A percentile compares a stretch with the other conserved stretches of the same genome.
Evolutionary conservation across 2,797 vertebrate genomes (phyloP).

Genomic region (Ptychobarbus kaznakovi): DNA sequence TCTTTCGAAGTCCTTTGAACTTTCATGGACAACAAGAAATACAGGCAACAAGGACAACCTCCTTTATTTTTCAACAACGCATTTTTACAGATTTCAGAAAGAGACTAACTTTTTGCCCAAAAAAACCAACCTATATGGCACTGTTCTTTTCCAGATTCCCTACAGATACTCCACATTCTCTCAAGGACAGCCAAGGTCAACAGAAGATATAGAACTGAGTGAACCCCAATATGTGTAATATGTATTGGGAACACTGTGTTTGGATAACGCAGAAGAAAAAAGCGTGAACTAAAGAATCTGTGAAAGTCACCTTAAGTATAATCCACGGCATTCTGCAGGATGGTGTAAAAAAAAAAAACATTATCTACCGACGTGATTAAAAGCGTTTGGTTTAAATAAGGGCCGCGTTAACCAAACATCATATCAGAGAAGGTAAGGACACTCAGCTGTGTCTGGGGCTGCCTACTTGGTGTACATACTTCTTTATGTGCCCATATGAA

Average conservation of each 20-base stretch:
- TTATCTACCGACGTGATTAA: constrained; percentile 20
- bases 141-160: constrained; percentile 59
- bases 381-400: constrained; percentile 20
- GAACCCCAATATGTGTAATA: constrained; percentile 75
- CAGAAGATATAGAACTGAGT: constrained; percentile 73
- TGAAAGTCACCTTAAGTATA: constrained; percentile 82
- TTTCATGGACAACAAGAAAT: constrained; percentile 65
- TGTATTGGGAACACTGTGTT: constrained; percentile 62
- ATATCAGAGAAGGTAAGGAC: constrained; percentile 74
- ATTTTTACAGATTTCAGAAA: constrained; percentile 61
- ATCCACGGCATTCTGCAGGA: constrained; percentile 72
- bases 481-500: constrained; percentile 99
- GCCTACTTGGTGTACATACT: constrained; percentile 98
- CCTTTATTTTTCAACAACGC: constrained; percentile 30
- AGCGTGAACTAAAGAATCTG: constrained; percentile 74
- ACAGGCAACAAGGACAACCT: constrained; percentile 57
- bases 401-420: constrained; percentile 67
- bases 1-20: constrained; percentile 69
- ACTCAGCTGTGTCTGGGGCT: constrained; percentile 70
- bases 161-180: constrained; percentile 69
- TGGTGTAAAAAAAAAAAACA: constrained; percentile 42
- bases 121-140: constrained; percentile 57
- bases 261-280: constrained; percentile 50
- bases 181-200: constrained; percentile 79
- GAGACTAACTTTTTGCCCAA: constrained; percentile 55